These are phyloP conservation scores for Piaya cayana DNA, from an alignment of 2,113 vertebrate genomes.

Conservation along the genomic window DNA sequence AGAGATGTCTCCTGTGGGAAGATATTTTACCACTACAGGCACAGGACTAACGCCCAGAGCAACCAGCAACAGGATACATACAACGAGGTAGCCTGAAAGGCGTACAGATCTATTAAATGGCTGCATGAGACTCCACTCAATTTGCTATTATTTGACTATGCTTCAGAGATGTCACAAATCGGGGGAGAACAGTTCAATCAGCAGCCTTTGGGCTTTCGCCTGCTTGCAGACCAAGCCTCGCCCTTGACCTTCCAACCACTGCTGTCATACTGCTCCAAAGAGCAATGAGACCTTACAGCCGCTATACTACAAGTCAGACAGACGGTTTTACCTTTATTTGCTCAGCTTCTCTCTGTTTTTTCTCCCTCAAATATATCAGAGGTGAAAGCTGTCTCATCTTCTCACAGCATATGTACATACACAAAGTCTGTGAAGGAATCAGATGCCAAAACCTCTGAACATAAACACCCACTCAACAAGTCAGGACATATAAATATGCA, in stretches of 20 bases:
- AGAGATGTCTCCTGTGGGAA: not conserved
- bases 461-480: not conserved
- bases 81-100: not conserved
- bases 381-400: not conserved
- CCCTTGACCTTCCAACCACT: not conserved
- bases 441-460: not conserved
- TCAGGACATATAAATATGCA: not conserved
- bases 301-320: not conserved
- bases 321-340: not conserved
- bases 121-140: not conserved
- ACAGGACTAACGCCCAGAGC: not conserved
- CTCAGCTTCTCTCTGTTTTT: not conserved
- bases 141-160: not conserved
- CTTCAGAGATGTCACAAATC: not conserved
- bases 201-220: not conserved
- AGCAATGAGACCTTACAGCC: fast-evolving
- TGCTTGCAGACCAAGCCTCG: not conserved
- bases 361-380: not conserved
- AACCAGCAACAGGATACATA: not conserved
- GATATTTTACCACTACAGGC: not conserved
- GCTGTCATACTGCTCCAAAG: fast-evolving
- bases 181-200: not conserved
- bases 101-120: not conserved
- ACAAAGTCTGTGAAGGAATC: not conserved
- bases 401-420: not conserved